A percentile compares a stretch with the other conserved stretches of the same genome.
Conservation (phyloP, 2,888 invertebrate species). For the Halocaridina rubra region DNA sequence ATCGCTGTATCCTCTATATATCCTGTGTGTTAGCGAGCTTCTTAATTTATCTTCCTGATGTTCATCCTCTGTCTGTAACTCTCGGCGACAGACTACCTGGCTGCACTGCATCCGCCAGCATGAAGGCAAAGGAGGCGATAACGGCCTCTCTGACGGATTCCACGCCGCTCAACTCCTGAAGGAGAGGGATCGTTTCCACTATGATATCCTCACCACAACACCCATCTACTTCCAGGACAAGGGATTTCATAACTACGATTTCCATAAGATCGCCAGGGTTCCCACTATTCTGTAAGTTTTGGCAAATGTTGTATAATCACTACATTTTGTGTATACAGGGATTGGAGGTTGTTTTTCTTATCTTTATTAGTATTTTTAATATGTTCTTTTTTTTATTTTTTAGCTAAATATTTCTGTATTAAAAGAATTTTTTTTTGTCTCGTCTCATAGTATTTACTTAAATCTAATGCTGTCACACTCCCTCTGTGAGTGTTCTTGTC, state of each 20-base stretch:
- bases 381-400: no score
- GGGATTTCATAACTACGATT: conserved; percentile 70
- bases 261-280: conserved; percentile 76
- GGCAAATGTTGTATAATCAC: no score
- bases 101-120: conserved; percentile 80
- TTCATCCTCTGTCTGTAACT: neutral
- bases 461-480: no score
- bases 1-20: no score
- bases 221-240: conserved; percentile 69
- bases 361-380: no score
- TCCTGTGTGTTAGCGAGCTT: neutral
- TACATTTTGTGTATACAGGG: no score
- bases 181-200: conserved; percentile 73
- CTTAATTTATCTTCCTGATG: neutral
- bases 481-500: no score
- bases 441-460: no score
- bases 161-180: conserved; percentile 75
- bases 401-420: no score
- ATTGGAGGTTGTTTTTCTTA: no score
- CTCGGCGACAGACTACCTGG: conserved; percentile 72
- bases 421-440: no score
- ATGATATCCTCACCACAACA: conserved; percentile 73
- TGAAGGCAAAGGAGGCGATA: conserved; percentile 76
- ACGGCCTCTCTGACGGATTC: conserved; percentile 77
- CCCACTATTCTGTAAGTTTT: conserved; percentile 11